phyloP scores from a whole-genome alignment of 1,140 invertebrate genomes.

The Delia radicum region DNA sequence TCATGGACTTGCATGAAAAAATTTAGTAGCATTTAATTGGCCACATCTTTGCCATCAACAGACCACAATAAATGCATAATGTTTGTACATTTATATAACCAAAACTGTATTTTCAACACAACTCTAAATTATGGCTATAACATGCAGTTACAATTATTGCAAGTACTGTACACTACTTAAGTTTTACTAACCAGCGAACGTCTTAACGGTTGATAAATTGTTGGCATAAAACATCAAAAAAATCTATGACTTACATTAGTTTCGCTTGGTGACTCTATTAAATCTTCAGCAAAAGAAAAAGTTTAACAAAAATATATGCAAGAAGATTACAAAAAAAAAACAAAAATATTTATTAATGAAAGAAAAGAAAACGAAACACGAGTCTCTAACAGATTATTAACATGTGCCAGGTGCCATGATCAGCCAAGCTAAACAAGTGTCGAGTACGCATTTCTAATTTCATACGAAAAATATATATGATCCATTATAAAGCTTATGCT shows the following conservation, averaged over 20 bases:
- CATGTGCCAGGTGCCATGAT: conserved; percentile 27
- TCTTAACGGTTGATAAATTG: conserved; percentile 25
- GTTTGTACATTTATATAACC: not conserved
- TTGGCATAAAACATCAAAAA: not conserved
- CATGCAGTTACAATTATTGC: conserved; percentile 7
- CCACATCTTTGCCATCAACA: too few relatives aligned
- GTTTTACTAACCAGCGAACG: not conserved
- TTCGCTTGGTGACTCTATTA: conserved; percentile 29
- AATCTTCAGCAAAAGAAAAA: conserved; percentile 10
- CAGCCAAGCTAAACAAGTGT: conserved; percentile 25
- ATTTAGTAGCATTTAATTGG: too few relatives aligned
- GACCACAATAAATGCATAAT: too few relatives aligned
- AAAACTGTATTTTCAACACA: not conserved
- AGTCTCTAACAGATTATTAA: conserved; percentile 14
- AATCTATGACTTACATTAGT: conserved; percentile 27
- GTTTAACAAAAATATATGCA: not conserved
- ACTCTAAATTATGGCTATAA: not conserved
- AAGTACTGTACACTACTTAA: not conserved
- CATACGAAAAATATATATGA: not conserved
- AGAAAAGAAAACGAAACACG: not conserved
- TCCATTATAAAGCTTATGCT: not conserved
- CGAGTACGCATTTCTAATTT: conserved; percentile 31
- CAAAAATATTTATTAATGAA: not conserved
- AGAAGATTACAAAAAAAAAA: not conserved
- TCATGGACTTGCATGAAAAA: too few relatives aligned